phyloP scores from a whole-genome alignment of 2,888 invertebrate genomes.

The Calliopum simillimum region DNA sequence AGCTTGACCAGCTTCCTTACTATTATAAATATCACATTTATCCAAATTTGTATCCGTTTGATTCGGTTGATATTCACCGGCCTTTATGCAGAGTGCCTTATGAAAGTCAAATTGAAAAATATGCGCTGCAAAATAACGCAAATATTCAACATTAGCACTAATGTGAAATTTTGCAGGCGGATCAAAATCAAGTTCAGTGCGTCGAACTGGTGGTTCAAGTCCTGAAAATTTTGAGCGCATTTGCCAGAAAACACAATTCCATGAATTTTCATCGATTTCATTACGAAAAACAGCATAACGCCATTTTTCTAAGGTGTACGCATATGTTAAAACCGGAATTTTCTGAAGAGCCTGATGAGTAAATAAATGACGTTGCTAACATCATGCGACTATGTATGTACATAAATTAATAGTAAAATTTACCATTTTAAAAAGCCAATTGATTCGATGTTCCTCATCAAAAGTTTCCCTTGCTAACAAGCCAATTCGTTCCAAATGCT shows the following conservation, averaged over 20 bases:
- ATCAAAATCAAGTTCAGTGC: slow-evolving; percentile 79
- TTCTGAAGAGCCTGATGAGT: slow-evolving; percentile 72
- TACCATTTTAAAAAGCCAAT: slow-evolving; percentile 76
- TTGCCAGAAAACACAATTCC: slow-evolving; percentile 78
- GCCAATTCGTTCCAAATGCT: slow-evolving; percentile 78
- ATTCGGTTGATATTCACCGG: slow-evolving; percentile 77
- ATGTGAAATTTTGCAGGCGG: slow-evolving; percentile 83
- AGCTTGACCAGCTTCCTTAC: neutral
- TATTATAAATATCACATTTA: slow-evolving; percentile 9
- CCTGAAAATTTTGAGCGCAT: slow-evolving; percentile 74
- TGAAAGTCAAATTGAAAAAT: slow-evolving; percentile 78
- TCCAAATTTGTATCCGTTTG: neutral
- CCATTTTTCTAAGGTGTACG: slow-evolving; percentile 77
- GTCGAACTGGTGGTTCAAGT: slow-evolving; percentile 74
- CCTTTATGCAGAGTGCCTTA: slow-evolving; percentile 75
- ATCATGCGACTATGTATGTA: too few species aligned
- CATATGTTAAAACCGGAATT: slow-evolving; percentile 78
- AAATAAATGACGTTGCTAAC: too few species aligned
- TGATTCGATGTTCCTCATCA: slow-evolving; percentile 74
- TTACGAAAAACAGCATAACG: slow-evolving; percentile 78
- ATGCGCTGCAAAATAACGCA: slow-evolving; percentile 68
- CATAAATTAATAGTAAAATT: slow-evolving; percentile 31
- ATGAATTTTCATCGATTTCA: slow-evolving; percentile 71
- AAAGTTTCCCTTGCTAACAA: slow-evolving; percentile 73
- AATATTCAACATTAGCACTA: slow-evolving; percentile 77